Percentiles rank a stretch among this genome's conserved stretches.
Conservation (phyloP, 2,888 invertebrate genomes). For the Napeogenes sylphis region DNA sequence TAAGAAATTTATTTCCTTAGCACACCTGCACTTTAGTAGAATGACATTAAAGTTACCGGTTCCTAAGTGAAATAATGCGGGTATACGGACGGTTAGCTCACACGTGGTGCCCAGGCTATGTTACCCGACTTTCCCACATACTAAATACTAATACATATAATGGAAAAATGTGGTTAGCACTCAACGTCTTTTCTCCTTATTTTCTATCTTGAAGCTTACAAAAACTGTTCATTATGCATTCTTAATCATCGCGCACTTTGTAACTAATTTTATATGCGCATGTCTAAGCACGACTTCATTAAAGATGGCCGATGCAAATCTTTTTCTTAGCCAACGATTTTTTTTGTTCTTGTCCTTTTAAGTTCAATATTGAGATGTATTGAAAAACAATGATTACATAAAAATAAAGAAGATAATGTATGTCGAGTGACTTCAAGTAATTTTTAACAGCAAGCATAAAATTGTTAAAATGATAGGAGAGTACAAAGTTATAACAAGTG, state of each 20-base stretch:
- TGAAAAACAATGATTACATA: no score
- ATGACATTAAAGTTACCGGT: slow-evolving; percentile 73
- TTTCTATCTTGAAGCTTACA: slow-evolving; percentile 11
- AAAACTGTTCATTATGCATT: slow-evolving; percentile 27
- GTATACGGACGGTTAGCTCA: slow-evolving; percentile 58
- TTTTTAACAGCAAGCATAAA: background rate
- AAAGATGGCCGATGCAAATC: slow-evolving; percentile 26
- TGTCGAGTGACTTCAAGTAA: background rate
- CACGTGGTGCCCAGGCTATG: slow-evolving; percentile 43
- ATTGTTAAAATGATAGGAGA: background rate
- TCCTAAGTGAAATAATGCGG: slow-evolving; percentile 68
- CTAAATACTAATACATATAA: slow-evolving; percentile 52
- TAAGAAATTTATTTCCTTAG: slow-evolving; percentile 59
- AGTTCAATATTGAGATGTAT: slow-evolving; percentile 9
- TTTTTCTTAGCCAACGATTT: slow-evolving; percentile 22
- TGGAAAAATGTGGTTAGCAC: slow-evolving; percentile 49
- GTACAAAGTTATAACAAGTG: slow-evolving; percentile 10
- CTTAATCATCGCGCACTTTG: slow-evolving; percentile 33
- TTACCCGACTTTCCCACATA: slow-evolving; percentile 61
- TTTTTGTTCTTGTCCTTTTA: slow-evolving; percentile 12
- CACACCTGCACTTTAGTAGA: slow-evolving; percentile 69
- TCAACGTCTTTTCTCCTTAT: slow-evolving; percentile 35
- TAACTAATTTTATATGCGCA: slow-evolving; percentile 36
- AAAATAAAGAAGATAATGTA: no score
- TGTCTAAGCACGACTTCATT: slow-evolving; percentile 32